Evolutionary conservation across 2,888 invertebrate species (phyloP).

Genomic region (Drosophila seclusa): DNA sequence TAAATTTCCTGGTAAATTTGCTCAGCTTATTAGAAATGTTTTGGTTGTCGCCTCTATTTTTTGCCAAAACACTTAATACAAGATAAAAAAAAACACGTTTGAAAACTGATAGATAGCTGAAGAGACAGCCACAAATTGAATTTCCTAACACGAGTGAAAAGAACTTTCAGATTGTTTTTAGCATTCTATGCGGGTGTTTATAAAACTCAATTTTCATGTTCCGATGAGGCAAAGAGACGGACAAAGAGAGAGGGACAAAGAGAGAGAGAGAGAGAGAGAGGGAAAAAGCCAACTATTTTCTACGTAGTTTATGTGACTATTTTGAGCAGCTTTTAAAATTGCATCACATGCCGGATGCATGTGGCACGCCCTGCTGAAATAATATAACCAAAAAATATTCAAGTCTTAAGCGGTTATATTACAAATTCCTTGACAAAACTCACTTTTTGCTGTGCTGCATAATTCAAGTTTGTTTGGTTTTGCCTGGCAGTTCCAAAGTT

Average conservation of each 20-base stretch:
- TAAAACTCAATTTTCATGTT: conserved; percentile 24
- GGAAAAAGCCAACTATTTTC: conserved; percentile 6
- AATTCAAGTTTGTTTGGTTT: conserved; percentile 37
- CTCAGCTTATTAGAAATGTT: not conserved
- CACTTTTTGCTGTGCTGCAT: conserved; percentile 34
- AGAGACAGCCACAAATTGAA: conserved; percentile 68
- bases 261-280: not conserved
- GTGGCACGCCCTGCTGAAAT: not conserved
- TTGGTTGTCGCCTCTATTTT: conserved; percentile 7
- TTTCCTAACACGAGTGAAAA: conserved; percentile 55
- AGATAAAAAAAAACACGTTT: conserved; percentile 19
- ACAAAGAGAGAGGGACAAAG: not conserved
- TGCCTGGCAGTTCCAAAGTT: conserved; percentile 17
- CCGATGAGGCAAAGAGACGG: not conserved
- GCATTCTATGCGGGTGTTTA: conserved; percentile 31
- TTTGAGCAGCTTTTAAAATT: conserved; percentile 33
- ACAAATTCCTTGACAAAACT: conserved; percentile 52
- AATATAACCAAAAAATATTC: conserved; percentile 7
- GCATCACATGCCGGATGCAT: conserved; percentile 46
- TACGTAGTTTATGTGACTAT: conserved; percentile 24
- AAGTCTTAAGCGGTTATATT: conserved; percentile 46
- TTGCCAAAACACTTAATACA: conserved; percentile 31
- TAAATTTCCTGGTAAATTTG: conserved; percentile 1
- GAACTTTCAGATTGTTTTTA: conserved; percentile 42
- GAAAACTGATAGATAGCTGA: conserved; percentile 26